phyloP scores from a whole-genome alignment of 2,888 invertebrate species.

The Drosophila gaucha region DNA sequence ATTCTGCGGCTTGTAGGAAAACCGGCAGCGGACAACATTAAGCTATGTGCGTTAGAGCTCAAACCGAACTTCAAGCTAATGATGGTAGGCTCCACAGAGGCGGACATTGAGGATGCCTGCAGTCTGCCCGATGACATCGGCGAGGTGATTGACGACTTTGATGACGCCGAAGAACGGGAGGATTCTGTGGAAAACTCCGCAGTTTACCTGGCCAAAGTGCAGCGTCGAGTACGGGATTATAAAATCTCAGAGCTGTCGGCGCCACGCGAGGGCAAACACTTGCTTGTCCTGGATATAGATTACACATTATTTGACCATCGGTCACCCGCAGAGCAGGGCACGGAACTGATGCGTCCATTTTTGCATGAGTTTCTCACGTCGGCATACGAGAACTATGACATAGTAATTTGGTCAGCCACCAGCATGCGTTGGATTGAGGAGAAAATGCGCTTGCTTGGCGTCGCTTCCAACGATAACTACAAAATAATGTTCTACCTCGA shows the following conservation, averaged over 20 bases:
- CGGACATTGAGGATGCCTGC: constrained; percentile 94
- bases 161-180: constrained; percentile 94
- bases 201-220: constrained; percentile 92
- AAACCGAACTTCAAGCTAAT: constrained; percentile 96
- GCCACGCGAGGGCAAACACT: constrained; percentile 93
- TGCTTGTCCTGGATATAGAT: constrained; percentile 97
- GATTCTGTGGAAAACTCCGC: constrained; percentile 84
- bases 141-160: constrained; percentile 95
- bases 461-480: constrained; percentile 92
- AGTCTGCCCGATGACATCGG: constrained; percentile 91
- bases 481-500: constrained; percentile 97
- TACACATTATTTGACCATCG: constrained; percentile 98
- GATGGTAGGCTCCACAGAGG: constrained; percentile 98
- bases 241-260: constrained; percentile 92
- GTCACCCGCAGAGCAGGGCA: constrained; percentile 94
- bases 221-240: constrained; percentile 93
- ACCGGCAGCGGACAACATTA: constrained; percentile 91
- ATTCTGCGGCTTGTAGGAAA: constrained; percentile 87
- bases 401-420: constrained; percentile 99
- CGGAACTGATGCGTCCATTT: constrained; percentile 96
- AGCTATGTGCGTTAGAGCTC: constrained; percentile 90
- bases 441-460: constrained; percentile 97
- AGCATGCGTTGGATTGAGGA: constrained; percentile 99
- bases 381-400: constrained; percentile 96
- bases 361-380: constrained; percentile 96